A percentile compares a stretch with the other conserved stretches of the same genome.
These are phyloP conservation scores for Akabosia matsudoensis DNA, from an alignment of 1,140 invertebrate species.

Conservation along the genomic window DNA sequence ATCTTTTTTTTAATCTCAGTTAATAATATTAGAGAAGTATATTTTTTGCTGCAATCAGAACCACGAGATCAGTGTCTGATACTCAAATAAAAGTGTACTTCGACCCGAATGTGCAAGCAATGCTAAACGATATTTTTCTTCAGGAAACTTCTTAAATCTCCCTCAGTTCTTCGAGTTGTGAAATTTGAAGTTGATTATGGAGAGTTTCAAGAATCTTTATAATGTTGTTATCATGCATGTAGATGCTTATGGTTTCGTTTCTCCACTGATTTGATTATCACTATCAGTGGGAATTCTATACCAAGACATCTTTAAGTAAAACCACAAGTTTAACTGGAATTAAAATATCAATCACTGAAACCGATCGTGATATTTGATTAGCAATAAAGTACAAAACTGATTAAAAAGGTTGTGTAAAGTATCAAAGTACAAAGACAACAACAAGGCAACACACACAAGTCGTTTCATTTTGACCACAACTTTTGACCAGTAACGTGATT, in stretches of 20 bases:
- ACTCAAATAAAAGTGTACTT: constrained; percentile 14
- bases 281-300: too few species aligned
- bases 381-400: neutral
- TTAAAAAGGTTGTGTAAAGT: neutral
- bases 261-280: neutral
- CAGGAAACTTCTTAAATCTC: constrained; percentile 3
- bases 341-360: neutral
- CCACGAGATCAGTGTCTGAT: constrained; percentile 17
- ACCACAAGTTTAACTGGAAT: neutral
- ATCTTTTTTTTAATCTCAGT: neutral
- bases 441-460: neutral
- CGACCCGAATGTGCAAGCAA: constrained; percentile 14
- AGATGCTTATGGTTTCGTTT: neutral
- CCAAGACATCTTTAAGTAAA: too few species aligned
- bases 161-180: too few species aligned
- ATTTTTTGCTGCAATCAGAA: neutral
- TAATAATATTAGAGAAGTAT: constrained; percentile 1
- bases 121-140: neutral
- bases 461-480: too few species aligned
- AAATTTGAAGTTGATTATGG: neutral
- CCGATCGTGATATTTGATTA: constrained; percentile 7
- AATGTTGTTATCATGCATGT: neutral
- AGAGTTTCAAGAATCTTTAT: neutral
- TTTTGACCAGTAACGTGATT: neutral
- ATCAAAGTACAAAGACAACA: neutral